These are phyloP conservation scores for Sebastes vulpes DNA, from an alignment of 2,797 vertebrate species.

Conservation along the genomic window DNA sequence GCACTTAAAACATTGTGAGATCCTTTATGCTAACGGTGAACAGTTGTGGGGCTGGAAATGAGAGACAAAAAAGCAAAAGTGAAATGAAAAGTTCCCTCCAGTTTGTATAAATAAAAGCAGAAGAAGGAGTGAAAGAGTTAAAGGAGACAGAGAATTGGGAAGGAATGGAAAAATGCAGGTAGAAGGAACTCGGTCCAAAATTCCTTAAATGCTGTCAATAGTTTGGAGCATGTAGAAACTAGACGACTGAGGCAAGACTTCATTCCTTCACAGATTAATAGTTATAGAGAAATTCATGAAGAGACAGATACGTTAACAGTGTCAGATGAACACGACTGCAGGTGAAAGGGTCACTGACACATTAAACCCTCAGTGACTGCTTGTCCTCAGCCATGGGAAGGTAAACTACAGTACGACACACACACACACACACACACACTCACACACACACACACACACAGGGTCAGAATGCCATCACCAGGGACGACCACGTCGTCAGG, in stretches of 20 bases:
- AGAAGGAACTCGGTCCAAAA: slow-evolving; percentile 60
- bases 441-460: neutral
- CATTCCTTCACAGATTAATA: slow-evolving; percentile 49
- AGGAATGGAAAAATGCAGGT: slow-evolving; percentile 52
- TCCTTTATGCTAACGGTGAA: neutral
- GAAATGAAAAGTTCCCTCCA: neutral
- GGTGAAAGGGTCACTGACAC: slow-evolving; percentile 48
- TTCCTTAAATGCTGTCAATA: slow-evolving; percentile 74
- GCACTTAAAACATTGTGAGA: neutral
- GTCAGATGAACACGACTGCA: slow-evolving; percentile 15
- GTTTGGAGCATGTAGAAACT: slow-evolving; percentile 74
- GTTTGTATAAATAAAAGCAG: neutral
- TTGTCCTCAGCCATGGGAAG: slow-evolving; percentile 41
- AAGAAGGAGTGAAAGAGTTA: slow-evolving; percentile 39
- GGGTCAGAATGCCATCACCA: slow-evolving; percentile 46
- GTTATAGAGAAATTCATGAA: slow-evolving; percentile 17
- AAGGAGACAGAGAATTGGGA: slow-evolving; percentile 14
- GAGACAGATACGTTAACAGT: slow-evolving; percentile 28
- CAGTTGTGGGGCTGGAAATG: neutral
- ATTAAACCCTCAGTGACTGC: slow-evolving; percentile 21
- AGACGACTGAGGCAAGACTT: slow-evolving; percentile 47
- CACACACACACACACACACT: slow-evolving; percentile 22
- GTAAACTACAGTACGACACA: slow-evolving; percentile 27
- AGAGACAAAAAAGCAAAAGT: neutral
- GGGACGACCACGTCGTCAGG: slow-evolving; percentile 50